Percentiles rank a stretch among this genome's conserved stretches.
Conservation (phyloP, 2,797 vertebrate species). For the Tauraco hartlaubi region DNA sequence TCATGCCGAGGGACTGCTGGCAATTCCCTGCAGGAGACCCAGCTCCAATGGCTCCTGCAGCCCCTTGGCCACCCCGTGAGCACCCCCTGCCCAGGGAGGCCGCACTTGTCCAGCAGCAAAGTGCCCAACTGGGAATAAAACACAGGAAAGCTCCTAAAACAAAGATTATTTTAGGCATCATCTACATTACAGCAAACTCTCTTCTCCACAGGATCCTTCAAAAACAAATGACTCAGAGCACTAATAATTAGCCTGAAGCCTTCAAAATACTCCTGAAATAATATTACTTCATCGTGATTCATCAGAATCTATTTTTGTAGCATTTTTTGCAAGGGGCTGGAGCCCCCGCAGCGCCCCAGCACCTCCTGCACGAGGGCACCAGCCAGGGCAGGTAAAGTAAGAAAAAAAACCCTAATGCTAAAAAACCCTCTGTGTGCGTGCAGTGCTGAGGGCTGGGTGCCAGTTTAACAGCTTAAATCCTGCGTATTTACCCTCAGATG, state of each 20-base stretch:
- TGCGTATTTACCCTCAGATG: accelerated
- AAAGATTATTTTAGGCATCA: not conserved
- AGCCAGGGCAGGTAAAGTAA: not conserved
- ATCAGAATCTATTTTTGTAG: not conserved
- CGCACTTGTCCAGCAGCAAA: not conserved
- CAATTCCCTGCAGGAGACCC: not conserved
- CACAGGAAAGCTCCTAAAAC: accelerated
- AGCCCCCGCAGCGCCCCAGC: not conserved
- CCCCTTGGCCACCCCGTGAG: not conserved
- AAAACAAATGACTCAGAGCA: slow-evolving; percentile 4
- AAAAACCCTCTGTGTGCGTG: not conserved
- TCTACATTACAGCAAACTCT: not conserved
- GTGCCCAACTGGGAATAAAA: accelerated
- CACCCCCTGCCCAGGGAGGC: not conserved
- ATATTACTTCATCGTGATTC: not conserved
- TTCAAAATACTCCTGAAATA: not conserved
- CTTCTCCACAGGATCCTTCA: not conserved
- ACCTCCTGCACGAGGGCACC: not conserved
- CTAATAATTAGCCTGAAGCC: not conserved
- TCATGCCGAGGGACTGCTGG: not conserved
- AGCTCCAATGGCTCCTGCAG: accelerated
- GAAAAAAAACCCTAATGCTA: accelerated
- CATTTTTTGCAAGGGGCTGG: not conserved
- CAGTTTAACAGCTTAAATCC: not conserved
- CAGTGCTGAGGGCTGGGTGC: too few relatives aligned